These are phyloP conservation scores for Drosophila anomalata DNA, from an alignment of 2,888 invertebrate genomes.

Conservation along the genomic window DNA sequence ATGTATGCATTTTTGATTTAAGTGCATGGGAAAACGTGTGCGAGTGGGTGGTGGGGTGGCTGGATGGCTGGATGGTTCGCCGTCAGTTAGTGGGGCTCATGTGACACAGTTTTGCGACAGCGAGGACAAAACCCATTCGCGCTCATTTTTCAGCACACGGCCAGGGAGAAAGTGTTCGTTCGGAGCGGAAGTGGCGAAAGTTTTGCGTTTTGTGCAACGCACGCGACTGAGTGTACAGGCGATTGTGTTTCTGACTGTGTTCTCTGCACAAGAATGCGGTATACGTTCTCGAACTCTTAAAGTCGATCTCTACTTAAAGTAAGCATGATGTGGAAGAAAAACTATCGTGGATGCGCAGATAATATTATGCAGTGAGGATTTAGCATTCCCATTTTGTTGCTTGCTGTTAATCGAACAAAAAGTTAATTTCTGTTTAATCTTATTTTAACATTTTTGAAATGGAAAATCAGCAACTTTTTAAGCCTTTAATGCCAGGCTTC, in stretches of 20 bases:
- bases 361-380: too few species aligned
- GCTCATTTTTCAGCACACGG: slow-evolving; percentile 59
- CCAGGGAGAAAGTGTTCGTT: slow-evolving; percentile 41
- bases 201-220: slow-evolving; percentile 34
- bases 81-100: slow-evolving; percentile 24
- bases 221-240: slow-evolving; percentile 22
- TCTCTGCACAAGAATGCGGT: neutral
- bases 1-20: slow-evolving; percentile 50
- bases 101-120: slow-evolving; percentile 61
- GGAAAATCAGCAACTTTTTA: neutral
- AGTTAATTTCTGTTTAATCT: neutral
- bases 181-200: slow-evolving; percentile 50
- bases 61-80: slow-evolving; percentile 13
- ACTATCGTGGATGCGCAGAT: neutral
- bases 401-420: neutral
- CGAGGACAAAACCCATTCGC: slow-evolving; percentile 47
- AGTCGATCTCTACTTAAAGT: slow-evolving; percentile 35
- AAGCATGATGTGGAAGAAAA: neutral
- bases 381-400: too few species aligned
- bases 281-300: slow-evolving; percentile 42
- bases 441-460: neutral
- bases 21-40: slow-evolving; percentile 17
- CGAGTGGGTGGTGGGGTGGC: slow-evolving; percentile 15
- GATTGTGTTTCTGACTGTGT: neutral
- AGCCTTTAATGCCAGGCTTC: neutral